Conservation (phyloP, 2,888 invertebrate species). For the Drosophila longiperda region DNA sequence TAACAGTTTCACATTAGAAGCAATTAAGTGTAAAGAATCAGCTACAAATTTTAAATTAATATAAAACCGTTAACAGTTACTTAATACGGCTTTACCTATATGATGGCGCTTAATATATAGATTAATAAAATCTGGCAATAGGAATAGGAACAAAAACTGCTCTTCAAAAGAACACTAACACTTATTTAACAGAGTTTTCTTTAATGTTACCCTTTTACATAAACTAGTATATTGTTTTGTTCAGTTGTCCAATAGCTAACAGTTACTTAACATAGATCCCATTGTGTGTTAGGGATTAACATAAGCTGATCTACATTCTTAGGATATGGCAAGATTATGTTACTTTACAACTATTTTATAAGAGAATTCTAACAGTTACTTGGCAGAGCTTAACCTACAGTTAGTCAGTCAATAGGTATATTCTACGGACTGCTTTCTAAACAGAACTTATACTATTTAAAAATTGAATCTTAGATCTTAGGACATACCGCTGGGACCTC, state of each 20-base stretch:
- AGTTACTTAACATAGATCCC: background rate
- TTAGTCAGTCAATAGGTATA: background rate
- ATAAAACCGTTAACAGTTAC: too few relatives aligned
- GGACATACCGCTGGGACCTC: conserved; percentile 94
- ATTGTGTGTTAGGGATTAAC: background rate
- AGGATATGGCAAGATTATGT: background rate
- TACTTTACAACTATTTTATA: background rate
- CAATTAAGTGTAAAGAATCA: background rate
- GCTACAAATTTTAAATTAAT: background rate
- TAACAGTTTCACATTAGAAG: background rate
- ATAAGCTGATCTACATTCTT: background rate
- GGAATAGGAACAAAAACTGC: background rate
- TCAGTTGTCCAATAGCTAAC: background rate
- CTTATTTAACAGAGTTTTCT: background rate
- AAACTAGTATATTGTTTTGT: background rate
- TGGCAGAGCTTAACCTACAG: background rate
- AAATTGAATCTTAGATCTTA: background rate
- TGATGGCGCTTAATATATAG: background rate
- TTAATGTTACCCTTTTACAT: background rate
- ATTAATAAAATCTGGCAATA: background rate
- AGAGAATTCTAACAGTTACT: background rate
- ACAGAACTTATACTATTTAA: background rate
- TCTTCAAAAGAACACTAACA: background rate
- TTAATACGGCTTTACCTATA: too few relatives aligned
- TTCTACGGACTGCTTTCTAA: background rate